Conservation (phyloP, 2,888 invertebrate genomes). For the Neuroscelio doddi region DNA sequence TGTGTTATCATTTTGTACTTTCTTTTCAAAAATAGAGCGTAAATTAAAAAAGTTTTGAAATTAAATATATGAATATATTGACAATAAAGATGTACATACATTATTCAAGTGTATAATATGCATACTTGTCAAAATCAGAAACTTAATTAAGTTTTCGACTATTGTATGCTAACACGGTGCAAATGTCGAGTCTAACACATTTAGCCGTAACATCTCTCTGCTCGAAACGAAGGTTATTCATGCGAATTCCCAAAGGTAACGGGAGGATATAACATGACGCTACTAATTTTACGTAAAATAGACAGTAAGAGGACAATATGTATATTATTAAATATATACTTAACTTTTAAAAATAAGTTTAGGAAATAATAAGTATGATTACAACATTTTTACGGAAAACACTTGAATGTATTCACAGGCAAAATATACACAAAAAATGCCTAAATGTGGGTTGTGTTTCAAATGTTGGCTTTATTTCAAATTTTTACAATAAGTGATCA, state of each 20-base stretch:
- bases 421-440: too few relatives aligned
- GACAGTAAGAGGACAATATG: constrained; percentile 32
- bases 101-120: constrained; percentile 37
- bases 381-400: too few relatives aligned
- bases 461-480: background rate
- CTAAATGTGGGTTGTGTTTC: background rate
- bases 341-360: too few relatives aligned
- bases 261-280: constrained; percentile 48
- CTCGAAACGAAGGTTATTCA: constrained; percentile 56
- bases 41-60: too few relatives aligned
- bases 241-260: constrained; percentile 58
- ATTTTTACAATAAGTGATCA: too few relatives aligned
- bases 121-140: constrained; percentile 44
- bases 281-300: constrained; percentile 40
- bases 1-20: too few relatives aligned
- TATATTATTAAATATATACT: too few relatives aligned
- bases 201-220: constrained; percentile 53
- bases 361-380: too few relatives aligned
- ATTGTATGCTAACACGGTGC: constrained; percentile 39
- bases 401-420: too few relatives aligned
- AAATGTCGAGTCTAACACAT: constrained; percentile 44
- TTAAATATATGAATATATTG: too few relatives aligned
- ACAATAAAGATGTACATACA: too few relatives aligned
- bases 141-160: constrained; percentile 44
- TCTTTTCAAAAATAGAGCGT: too few relatives aligned